phyloP scores from a whole-genome alignment of 92 coral and sea anemone genomes.

The Micromussa lordhowensis region DNA sequence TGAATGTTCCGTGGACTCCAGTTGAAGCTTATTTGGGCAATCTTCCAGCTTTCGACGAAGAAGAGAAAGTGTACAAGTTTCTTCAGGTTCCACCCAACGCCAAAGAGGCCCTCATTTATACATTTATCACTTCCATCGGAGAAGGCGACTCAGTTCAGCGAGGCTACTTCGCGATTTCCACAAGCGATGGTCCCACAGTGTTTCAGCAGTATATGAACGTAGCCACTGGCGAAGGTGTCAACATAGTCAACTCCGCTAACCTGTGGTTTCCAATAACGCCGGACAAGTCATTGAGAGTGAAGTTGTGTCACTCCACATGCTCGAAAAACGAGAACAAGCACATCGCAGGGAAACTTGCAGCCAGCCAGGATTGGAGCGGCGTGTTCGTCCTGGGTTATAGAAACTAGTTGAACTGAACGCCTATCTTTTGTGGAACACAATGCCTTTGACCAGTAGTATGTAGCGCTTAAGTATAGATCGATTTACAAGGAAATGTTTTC shows the following conservation, averaged over 20 bases:
- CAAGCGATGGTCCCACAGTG: too few species aligned
- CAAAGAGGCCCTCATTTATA: constrained; percentile 53
- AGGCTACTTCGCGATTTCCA: constrained; percentile 46
- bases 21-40: too few species aligned
- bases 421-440: too few species aligned
- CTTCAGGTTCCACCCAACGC: not conserved
- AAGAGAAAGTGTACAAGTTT: too few species aligned
- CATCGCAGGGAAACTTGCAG: not conserved
- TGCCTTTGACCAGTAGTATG: too few species aligned
- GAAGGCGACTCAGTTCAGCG: constrained; percentile 59
- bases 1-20: too few species aligned
- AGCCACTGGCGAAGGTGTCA: constrained; percentile 50
- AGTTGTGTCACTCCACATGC: constrained; percentile 31
- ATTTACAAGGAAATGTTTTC: too few species aligned
- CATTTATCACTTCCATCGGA: constrained; percentile 53
- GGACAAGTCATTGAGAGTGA: constrained; percentile 29
- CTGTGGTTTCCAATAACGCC: constrained; percentile 59
- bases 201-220: constrained; percentile 51
- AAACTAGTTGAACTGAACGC: not conserved
- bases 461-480: too few species aligned
- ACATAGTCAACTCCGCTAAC: constrained; percentile 58
- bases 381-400: constrained; percentile 51
- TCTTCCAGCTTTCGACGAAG: too few species aligned
- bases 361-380: constrained; percentile 29
- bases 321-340: constrained; percentile 6